Evolutionary conservation across 2,113 vertebrate genomes (phyloP).

Genomic region (Scolopax mira): DNA sequence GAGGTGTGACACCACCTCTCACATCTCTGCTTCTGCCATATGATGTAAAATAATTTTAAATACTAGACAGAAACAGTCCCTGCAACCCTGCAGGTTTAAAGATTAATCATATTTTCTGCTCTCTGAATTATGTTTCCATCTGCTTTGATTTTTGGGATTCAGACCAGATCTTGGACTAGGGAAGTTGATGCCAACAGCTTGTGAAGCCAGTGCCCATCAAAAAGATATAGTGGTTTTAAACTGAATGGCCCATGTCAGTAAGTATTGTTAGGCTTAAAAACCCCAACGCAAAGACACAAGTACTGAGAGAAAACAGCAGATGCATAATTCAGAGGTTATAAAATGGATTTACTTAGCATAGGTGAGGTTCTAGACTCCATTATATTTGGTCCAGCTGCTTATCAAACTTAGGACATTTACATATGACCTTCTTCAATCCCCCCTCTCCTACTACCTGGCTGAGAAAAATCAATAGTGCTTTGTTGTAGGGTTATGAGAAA

Average conservation of each 20-base stretch:
- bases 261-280: background rate
- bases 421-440: slow-evolving; percentile 30
- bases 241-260: background rate
- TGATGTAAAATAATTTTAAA: slow-evolving; percentile 19
- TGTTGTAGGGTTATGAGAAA: slow-evolving; percentile 60
- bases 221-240: background rate
- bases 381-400: background rate
- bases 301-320: background rate
- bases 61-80: background rate
- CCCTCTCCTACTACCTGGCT: background rate
- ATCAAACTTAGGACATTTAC: slow-evolving; percentile 28
- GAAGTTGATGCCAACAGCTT: background rate
- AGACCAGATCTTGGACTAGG: background rate
- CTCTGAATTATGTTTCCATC: background rate
- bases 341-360: background rate
- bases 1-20: background rate
- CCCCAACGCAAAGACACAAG: background rate
- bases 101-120: slow-evolving; percentile 21
- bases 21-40: background rate
- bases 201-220: background rate
- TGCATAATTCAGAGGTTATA: background rate
- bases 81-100: background rate
- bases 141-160: slow-evolving; percentile 2
- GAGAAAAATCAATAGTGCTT: slow-evolving; percentile 59
- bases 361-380: slow-evolving; percentile 2